Evolutionary conservation across 2,888 invertebrate species (phyloP).

Genomic region (Fragum whitleyi): DNA sequence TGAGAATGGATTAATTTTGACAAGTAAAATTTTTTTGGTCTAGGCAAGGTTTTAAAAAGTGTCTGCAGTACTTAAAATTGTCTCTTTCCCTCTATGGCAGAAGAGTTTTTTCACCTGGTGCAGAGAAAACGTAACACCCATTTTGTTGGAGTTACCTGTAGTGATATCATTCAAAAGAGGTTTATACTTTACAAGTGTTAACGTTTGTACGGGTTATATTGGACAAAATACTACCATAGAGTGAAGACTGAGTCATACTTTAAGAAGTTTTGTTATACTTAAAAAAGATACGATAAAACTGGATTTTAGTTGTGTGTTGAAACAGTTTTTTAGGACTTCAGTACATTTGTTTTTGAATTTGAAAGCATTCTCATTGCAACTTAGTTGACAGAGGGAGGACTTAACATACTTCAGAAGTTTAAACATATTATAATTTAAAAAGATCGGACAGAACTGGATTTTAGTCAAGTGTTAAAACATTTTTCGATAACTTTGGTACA

Average conservation of each 20-base stretch:
- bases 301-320: not conserved
- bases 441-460: no score
- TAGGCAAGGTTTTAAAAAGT: not conserved
- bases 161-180: not conserved
- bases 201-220: not conserved
- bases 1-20: no score
- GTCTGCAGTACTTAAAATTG: constrained; percentile 23
- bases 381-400: no score
- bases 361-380: no score
- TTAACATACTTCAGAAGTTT: no score
- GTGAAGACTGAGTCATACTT: not conserved
- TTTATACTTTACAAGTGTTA: not conserved
- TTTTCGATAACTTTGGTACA: no score
- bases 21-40: no score
- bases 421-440: no score
- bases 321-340: not conserved
- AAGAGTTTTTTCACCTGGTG: constrained; percentile 4
- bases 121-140: constrained; percentile 10
- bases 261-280: no score
- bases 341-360: no score
- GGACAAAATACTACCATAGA: not conserved
- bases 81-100: not conserved
- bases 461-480: no score
- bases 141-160: not conserved
- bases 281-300: not conserved